Evolutionary conservation across 1,140 invertebrate species (phyloP), one percentile per base, ranked within the genome.

Genomic region (Eupeodes corollae): DNA sequence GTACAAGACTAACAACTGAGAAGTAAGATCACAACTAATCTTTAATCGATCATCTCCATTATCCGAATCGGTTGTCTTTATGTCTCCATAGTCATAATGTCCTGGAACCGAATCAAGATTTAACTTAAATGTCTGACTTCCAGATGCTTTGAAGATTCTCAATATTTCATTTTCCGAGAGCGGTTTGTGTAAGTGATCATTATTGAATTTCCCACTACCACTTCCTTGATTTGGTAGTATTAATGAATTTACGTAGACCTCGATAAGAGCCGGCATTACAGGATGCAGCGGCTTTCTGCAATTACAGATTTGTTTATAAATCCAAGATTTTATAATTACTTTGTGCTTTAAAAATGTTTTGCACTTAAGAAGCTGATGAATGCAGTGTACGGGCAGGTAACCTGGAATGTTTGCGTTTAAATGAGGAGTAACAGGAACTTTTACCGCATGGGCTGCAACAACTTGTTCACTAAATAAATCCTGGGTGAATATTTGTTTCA

Each of bases 391-490:
- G 0, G 94, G 94, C 46, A 99, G 69, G 71, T 95, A 98, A 15
- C 94, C 93, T 2, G 79, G 78, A 46, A 95, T 87, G 49, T 85
- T 86, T 16, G 86, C 89, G 70, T 87, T 95, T 6, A 98, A 72
- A 60, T 85, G 84, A 1, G 79, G 77, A 0, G 94, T 98, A 0
- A 98, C 93, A 0, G 92, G 90, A 15, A 98, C 91, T 64, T 91
- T 91, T 0, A 97, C 88, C 1, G 94, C 94, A 72, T 96, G 92
- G 15, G 90, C 77, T 0, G 93, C 92, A 1, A 98, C 91, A 32
- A 97, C 91, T 75, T 96, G 91, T 70, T 98, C 93, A 2, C 91
- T 96, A 64, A 98, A 98, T 52, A 98, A 90, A 63, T 98, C 92
- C 59, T 94, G 90, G 2, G 88, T 97, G 59, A 98, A 97, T 26